phyloP scores from a whole-genome alignment of 2,113 vertebrate species.

The Anolis carolinensis region DNA sequence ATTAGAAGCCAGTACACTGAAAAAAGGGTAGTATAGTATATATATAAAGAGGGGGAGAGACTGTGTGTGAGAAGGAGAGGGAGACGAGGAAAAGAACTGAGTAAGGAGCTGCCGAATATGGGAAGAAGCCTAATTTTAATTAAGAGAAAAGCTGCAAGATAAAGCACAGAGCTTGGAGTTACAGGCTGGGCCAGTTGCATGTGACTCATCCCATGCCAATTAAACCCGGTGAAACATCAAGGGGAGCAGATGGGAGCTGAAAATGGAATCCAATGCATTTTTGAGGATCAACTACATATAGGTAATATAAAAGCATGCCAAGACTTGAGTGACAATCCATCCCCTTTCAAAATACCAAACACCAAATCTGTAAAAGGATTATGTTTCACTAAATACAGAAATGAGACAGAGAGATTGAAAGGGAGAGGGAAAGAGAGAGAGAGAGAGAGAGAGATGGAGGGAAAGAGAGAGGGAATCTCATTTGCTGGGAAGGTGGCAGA shows the following conservation, averaged over 20 bases:
- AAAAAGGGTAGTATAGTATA: neutral
- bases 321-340: neutral
- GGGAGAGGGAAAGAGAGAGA: neutral
- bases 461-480: neutral
- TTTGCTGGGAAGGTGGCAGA: neutral
- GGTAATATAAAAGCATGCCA: neutral
- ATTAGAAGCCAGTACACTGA: constrained; percentile 36
- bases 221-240: constrained; percentile 42
- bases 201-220: constrained; percentile 41
- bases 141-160: constrained; percentile 39
- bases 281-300: constrained; percentile 5
- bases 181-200: constrained; percentile 33
- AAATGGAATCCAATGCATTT: neutral
- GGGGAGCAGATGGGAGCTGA: constrained; percentile 19
- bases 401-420: neutral
- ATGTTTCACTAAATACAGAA: constrained; percentile 4
- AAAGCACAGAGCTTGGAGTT: constrained; percentile 38
- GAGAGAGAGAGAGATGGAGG: neutral
- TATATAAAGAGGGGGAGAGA: neutral
- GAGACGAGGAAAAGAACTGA: neutral
- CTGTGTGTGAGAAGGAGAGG: neutral
- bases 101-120: constrained; percentile 13
- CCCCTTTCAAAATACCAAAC: neutral
- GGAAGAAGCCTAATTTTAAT: constrained; percentile 21
- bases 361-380: neutral